Percentiles rank a stretch among this genome's conserved stretches.
These are phyloP conservation scores for Erythrolamprus reginae DNA, from an alignment of 2,113 vertebrate genomes.

Conservation along the genomic window DNA sequence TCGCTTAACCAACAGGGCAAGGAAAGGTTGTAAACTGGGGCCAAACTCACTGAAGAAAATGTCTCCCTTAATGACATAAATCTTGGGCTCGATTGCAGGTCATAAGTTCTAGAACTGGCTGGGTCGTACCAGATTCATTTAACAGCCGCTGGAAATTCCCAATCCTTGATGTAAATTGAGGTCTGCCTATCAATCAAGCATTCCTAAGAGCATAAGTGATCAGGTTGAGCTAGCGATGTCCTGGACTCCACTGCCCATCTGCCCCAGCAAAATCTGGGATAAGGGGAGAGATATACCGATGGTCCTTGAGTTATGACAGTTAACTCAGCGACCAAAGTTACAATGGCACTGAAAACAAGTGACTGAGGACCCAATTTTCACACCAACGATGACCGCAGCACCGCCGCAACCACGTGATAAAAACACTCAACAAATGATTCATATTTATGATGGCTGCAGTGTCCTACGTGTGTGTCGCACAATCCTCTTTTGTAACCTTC, in stretches of 20 bases:
- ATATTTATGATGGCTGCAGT: neutral
- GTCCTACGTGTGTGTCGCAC: neutral
- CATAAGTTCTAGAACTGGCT: too few species aligned
- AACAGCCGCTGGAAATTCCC: neutral
- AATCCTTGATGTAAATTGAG: neutral
- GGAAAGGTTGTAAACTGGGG: too few species aligned
- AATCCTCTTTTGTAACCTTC: too few species aligned
- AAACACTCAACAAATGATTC: too few species aligned
- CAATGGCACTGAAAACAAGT: neutral
- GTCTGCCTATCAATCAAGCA: neutral
- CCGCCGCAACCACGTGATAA: too few species aligned
- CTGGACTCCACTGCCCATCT: neutral
- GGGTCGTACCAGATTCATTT: neutral
- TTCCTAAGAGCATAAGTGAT: neutral
- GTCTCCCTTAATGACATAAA: too few species aligned
- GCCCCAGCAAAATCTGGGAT: neutral
- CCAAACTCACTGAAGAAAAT: too few species aligned
- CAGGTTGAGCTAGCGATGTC: neutral
- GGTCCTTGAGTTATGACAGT: too few species aligned
- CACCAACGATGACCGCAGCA: too few species aligned
- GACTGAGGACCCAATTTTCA: neutral
- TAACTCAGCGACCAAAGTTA: neutral
- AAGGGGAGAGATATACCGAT: neutral
- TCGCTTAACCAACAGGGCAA: too few species aligned
- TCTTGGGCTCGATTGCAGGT: too few species aligned